Evolutionary conservation across 2,888 invertebrate species (phyloP), one percentile per base, ranked within the genome.

Genomic region (Leptopilina drosophilae): DNA sequence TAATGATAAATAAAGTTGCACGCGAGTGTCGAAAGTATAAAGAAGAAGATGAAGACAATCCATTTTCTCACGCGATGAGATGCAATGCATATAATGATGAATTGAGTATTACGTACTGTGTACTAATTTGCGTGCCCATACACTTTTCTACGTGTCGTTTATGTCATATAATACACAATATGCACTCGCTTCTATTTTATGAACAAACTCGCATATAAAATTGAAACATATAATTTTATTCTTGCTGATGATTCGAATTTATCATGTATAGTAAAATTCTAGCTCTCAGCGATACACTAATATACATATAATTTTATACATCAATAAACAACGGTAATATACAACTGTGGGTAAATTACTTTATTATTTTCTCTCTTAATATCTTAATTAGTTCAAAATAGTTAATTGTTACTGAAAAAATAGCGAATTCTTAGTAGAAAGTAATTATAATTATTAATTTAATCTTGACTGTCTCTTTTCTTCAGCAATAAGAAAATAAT

Each of bases 51-150:
- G 69, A 69, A 69, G 53, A 53, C 26, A 69, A 53, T 69, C 26
- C 69, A 69, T 49, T 69, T 69, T 69, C 69, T 53, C 69, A 69
- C 26, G 53, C 14, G 53, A 26, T 69, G 53, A 26, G 53, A 26
- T 69, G 69, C 53, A 69, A 53, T 53, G 49, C 26, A 53, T 11
- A 42, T 14, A 14, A 26, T 69, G 69, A 53, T 69, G 49, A 53
- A 69, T 69, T 69, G 53, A 69, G 53, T 7, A 69, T 69, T 69
- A 69, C 69, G 69, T 69, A 53, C 12, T 69, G 12, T 69, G 46
- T 53, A 20, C 69, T 69, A 53, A 69, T 69, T 53, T 69, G 69
- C 26, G 53, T 69, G 69, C 14, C 7, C 49, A 20, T 53, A 9
- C 5, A 49, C 26, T 49, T 26, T 69, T 49, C 49, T 69, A 53